Percentiles rank a stretch among this genome's conserved stretches.
These are phyloP conservation scores for Eulemur rufifrons DNA, from an alignment of 2,113 vertebrate genomes.

Conservation along the genomic window DNA sequence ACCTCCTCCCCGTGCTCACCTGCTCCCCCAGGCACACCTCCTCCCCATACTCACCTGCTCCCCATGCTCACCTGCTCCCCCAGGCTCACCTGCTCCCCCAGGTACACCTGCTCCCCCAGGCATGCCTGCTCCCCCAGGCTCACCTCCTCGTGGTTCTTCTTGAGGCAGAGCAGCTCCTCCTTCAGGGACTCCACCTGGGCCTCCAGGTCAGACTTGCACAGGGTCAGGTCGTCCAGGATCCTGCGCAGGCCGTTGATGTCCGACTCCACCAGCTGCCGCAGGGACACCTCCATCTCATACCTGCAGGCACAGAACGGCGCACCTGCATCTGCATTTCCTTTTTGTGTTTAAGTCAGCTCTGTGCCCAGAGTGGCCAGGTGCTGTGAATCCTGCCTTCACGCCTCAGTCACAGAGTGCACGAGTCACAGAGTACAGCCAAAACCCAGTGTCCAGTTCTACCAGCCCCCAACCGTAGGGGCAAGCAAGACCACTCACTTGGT, in stretches of 20 bases:
- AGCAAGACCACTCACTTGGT: slow-evolving; percentile 87
- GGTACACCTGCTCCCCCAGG: neutral
- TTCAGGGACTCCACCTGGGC: slow-evolving; percentile 92
- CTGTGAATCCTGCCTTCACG: neutral
- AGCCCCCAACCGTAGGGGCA: neutral
- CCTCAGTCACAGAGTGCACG: neutral
- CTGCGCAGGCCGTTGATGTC: slow-evolving; percentile 89
- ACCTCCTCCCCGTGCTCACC: neutral
- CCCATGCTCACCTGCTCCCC: neutral
- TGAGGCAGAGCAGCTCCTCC: slow-evolving; percentile 91
- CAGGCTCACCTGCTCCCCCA: neutral
- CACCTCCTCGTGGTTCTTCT: slow-evolving; percentile 93
- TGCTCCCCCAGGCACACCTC: neutral
- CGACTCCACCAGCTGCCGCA: slow-evolving; percentile 88
- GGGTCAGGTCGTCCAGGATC: slow-evolving; percentile 90
- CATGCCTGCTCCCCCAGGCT: slow-evolving; percentile 23
- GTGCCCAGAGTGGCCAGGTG: neutral
- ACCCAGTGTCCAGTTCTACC: neutral
- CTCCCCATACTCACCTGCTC: too few relatives aligned
- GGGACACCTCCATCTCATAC: slow-evolving; percentile 87
- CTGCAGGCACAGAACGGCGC: slow-evolving; percentile 67
- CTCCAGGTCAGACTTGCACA: slow-evolving; percentile 86
- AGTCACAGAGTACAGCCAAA: neutral
- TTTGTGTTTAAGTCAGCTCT: neutral
- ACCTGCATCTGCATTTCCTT: neutral